phyloP scores from a whole-genome alignment of 2,113 vertebrate genomes.

The Cichladusa arquata region DNA sequence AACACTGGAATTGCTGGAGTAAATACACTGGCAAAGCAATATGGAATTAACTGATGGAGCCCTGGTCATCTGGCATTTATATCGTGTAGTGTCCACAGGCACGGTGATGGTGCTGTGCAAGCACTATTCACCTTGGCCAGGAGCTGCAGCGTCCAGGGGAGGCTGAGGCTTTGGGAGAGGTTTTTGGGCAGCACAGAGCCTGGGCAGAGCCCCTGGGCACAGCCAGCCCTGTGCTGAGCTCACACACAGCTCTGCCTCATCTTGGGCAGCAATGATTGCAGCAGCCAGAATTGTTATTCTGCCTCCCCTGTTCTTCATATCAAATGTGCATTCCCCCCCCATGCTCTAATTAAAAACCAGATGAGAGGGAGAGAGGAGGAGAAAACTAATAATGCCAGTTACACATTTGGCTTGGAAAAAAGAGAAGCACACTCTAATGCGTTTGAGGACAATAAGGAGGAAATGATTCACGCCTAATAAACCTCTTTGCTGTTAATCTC shows the following conservation, averaged over 20 bases:
- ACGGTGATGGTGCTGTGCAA: background rate
- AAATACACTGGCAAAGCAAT: background rate
- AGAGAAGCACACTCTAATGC: constrained; percentile 23
- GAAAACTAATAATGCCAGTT: constrained; percentile 53
- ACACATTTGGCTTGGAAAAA: constrained; percentile 41
- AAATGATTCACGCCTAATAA: constrained; percentile 64
- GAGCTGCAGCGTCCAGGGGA: background rate
- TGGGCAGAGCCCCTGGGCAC: background rate
- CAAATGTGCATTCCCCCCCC: background rate
- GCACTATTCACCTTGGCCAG: accelerated
- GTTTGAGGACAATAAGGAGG: constrained; percentile 44
- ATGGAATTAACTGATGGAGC: background rate
- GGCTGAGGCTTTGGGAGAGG: accelerated
- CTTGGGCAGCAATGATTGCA: constrained; percentile 1
- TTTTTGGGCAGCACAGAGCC: background rate
- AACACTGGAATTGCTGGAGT: background rate
- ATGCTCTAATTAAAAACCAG: constrained; percentile 51
- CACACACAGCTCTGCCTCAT: background rate
- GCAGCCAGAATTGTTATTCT: constrained; percentile 10
- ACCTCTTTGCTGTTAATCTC: constrained; percentile 48
- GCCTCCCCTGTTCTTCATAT: background rate
- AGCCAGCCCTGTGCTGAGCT: background rate
- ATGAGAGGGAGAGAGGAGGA: constrained; percentile 12
- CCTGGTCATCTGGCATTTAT: background rate
- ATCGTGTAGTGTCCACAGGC: background rate